Evolutionary conservation across 2,113 vertebrate species (phyloP).

Genomic region (Hoplias malabaricus): DNA sequence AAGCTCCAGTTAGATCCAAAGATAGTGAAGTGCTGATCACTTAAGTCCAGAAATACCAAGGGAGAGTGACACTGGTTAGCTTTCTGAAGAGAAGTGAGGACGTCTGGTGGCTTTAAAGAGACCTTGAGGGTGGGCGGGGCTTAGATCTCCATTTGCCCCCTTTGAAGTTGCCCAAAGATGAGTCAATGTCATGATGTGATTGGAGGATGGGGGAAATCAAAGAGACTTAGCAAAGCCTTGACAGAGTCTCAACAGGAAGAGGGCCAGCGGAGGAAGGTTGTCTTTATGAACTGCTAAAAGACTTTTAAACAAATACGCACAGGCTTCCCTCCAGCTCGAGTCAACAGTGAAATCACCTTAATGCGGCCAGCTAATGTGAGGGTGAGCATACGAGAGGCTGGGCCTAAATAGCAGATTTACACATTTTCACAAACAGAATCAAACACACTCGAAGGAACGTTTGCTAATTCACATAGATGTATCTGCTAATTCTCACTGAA

Average conservation of each 20-base stretch:
- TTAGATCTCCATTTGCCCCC: constrained; percentile 71
- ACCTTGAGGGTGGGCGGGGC: constrained; percentile 76
- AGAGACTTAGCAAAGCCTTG: constrained; percentile 91
- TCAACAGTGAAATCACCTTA: constrained; percentile 55
- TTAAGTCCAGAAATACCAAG: constrained; percentile 56
- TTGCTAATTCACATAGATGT: constrained; percentile 42
- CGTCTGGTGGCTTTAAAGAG: constrained; percentile 78
- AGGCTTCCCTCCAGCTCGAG: constrained; percentile 51
- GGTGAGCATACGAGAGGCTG: neutral
- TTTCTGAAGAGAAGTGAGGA: constrained; percentile 55
- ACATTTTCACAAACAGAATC: constrained; percentile 46
- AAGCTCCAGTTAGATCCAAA: constrained; percentile 28
- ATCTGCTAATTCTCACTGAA: constrained; percentile 27
- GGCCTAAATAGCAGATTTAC: constrained; percentile 29
- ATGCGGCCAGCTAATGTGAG: constrained; percentile 52
- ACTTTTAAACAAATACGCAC: constrained; percentile 84
- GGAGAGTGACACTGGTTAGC: constrained; percentile 40
- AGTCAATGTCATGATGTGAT: constrained; percentile 76
- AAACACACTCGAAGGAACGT: constrained; percentile 28
- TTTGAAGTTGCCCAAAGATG: constrained; percentile 90
- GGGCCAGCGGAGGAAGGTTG: constrained; percentile 74
- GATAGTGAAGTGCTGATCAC: neutral
- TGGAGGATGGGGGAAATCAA: constrained; percentile 81
- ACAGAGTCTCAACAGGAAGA: constrained; percentile 84
- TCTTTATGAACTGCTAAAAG: constrained; percentile 83